A percentile compares a stretch with the other conserved stretches of the same genome.
Conservation (phyloP, 2,888 invertebrate genomes). For the Tetranychus truncatus region DNA sequence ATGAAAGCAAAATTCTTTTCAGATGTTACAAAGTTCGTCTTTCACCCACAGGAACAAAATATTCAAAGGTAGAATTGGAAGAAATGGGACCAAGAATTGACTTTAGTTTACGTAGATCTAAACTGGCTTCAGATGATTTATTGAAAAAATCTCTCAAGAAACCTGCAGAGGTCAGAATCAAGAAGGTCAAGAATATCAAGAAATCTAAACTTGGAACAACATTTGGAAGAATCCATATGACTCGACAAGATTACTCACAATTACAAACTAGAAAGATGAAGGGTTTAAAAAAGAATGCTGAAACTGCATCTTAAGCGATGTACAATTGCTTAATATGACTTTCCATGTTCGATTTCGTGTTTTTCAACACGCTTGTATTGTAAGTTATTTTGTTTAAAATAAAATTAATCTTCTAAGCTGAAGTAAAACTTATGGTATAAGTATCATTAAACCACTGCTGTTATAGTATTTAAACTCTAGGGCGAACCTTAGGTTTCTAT, state of each 20-base stretch:
- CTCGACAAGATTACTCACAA: conserved; percentile 61
- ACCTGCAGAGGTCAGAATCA: conserved; percentile 56
- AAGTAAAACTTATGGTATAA: no score
- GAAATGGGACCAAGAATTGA: conserved; percentile 87
- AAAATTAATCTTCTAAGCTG: no score
- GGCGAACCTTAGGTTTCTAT: no score
- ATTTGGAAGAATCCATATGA: conserved; percentile 78
- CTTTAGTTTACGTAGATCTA: conserved; percentile 61
- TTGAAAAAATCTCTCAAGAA: conserved; percentile 50
- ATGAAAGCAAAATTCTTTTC: conserved; percentile 36
- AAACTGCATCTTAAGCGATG: background rate
- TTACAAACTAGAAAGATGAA: conserved; percentile 81
- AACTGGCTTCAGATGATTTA: conserved; percentile 71
- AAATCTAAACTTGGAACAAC: conserved; percentile 70
- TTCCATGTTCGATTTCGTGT: no score
- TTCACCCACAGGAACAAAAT: conserved; percentile 74
- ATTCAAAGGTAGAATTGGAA: conserved; percentile 73
- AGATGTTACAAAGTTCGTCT: conserved; percentile 45
- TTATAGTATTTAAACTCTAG: no score
- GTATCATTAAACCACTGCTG: no score
- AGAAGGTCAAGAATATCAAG: conserved; percentile 75
- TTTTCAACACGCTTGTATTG: no score
- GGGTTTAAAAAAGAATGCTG: conserved; percentile 43
- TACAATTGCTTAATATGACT: no score
- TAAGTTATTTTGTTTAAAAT: no score